Percentiles rank a stretch among this genome's conserved stretches.
Conservation (phyloP, 1,140 invertebrate species). For the Mesaphorura yosii region DNA sequence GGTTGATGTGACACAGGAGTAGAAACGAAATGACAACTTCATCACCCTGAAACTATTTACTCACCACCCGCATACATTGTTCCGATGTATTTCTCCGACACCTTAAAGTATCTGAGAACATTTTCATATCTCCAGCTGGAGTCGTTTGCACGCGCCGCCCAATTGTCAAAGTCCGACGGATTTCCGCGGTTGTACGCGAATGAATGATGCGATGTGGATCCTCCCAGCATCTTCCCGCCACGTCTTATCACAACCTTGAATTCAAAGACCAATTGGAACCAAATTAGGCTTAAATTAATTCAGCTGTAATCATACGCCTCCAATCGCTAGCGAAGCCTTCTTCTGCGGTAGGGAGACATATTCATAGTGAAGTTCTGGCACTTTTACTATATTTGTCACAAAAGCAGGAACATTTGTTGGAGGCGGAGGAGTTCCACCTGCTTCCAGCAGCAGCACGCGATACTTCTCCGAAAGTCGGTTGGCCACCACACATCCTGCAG, state of each 20-base stretch:
- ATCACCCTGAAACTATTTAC: background rate
- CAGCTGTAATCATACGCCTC: background rate
- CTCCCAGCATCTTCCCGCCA: conserved; percentile 7
- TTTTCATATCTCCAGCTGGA: background rate
- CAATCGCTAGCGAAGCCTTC: background rate
- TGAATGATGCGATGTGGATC: background rate
- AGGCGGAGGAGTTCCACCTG: conserved; percentile 2
- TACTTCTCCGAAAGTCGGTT: conserved; percentile 2
- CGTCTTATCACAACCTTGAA: background rate
- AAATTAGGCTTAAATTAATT: background rate
- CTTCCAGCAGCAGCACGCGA: conserved; percentile 1
- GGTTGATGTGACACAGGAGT: background rate
- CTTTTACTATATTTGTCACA: background rate
- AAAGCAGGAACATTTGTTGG: background rate
- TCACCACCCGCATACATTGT: background rate
- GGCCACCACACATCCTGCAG: conserved; percentile 3
- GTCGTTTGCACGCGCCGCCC: background rate
- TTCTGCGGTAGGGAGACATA: conserved; percentile 2
- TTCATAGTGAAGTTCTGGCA: background rate
- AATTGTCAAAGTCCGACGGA: background rate
- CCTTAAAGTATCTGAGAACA: background rate
- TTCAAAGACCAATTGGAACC: background rate
- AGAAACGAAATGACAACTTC: background rate
- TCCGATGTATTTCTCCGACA: background rate
- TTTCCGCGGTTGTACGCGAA: background rate